Conservation (phyloP, 2,888 invertebrate genomes). For the Anarsia innoxiella region DNA sequence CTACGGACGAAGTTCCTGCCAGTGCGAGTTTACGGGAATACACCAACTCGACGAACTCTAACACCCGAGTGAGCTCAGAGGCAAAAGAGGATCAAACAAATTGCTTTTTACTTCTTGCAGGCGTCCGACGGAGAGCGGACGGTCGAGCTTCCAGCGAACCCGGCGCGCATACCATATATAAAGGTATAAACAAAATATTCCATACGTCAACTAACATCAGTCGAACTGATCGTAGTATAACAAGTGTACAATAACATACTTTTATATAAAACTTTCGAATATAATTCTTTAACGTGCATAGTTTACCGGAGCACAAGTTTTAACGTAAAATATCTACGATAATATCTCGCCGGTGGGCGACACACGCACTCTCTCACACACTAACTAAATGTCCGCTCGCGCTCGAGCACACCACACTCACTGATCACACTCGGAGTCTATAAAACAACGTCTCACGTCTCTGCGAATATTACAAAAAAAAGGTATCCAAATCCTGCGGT, state of each 20-base stretch:
- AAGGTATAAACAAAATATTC: conserved; percentile 23
- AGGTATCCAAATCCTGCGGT: conserved; percentile 44
- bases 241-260: conserved; percentile 21
- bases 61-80: too few species aligned
- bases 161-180: too few species aligned
- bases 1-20: too few species aligned
- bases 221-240: conserved; percentile 23
- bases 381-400: conserved; percentile 22
- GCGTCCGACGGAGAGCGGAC: too few species aligned
- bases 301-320: conserved; percentile 40
- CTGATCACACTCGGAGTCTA: conserved; percentile 22
- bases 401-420: conserved; percentile 6
- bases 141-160: too few species aligned
- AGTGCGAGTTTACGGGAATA: too few species aligned
- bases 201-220: conserved; percentile 16
- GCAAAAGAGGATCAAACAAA: too few species aligned
- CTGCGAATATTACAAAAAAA: conserved; percentile 28
- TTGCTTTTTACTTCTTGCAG: too few species aligned
- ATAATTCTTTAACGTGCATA: conserved; percentile 24
- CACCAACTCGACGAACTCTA: too few species aligned
- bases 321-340: conserved; percentile 46
- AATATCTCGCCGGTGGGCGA: conserved; percentile 32
- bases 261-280: conserved; percentile 22
- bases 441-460: conserved; percentile 27
- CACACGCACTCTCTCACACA: conserved; percentile 21